A percentile compares a stretch with the other conserved stretches of the same genome.
Evolutionary conservation across 1,140 invertebrate genomes (phyloP).

Genomic region (Halyomorpha halys): DNA sequence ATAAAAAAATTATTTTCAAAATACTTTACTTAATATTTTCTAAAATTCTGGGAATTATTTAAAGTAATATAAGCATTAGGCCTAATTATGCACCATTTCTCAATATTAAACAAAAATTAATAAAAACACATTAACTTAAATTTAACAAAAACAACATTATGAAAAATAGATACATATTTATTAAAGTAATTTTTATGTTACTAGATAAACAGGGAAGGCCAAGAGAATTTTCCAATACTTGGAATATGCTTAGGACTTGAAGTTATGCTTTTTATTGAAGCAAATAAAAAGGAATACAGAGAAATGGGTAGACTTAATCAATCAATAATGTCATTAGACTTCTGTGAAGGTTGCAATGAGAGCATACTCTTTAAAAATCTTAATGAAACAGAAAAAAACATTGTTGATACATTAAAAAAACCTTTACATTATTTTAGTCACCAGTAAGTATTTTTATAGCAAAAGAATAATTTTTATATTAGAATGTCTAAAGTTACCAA

Average conservation of each 20-base stretch:
- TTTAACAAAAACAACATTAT: too few relatives aligned
- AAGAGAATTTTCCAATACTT: conserved; percentile 71
- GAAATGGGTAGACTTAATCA: conserved; percentile 20
- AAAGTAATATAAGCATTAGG: too few relatives aligned
- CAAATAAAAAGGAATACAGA: conserved; percentile 20
- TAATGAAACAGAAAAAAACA: conserved; percentile 10
- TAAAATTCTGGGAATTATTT: too few relatives aligned
- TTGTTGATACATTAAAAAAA: not conserved
- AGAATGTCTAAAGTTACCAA: too few relatives aligned
- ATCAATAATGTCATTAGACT: conserved; percentile 23
- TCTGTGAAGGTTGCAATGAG: conserved; percentile 17
- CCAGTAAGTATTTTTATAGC: conserved; percentile 20
- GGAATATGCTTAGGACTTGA: conserved; percentile 85
- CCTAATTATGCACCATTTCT: too few relatives aligned
- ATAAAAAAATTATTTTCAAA: too few relatives aligned
- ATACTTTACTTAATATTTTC: too few relatives aligned
- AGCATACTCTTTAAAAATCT: conserved; percentile 20
- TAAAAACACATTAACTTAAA: too few relatives aligned
- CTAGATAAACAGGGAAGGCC: conserved; percentile 33
- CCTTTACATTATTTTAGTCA: conserved; percentile 24
- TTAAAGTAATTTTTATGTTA: too few relatives aligned
- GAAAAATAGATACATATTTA: too few relatives aligned
- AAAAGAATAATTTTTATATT: too few relatives aligned
- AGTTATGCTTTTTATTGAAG: conserved; percentile 40
- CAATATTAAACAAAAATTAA: too few relatives aligned